Base-by-base conservation (phyloP, 1,140 invertebrate species). In the Ptiloglossa arizonensis region DNA sequence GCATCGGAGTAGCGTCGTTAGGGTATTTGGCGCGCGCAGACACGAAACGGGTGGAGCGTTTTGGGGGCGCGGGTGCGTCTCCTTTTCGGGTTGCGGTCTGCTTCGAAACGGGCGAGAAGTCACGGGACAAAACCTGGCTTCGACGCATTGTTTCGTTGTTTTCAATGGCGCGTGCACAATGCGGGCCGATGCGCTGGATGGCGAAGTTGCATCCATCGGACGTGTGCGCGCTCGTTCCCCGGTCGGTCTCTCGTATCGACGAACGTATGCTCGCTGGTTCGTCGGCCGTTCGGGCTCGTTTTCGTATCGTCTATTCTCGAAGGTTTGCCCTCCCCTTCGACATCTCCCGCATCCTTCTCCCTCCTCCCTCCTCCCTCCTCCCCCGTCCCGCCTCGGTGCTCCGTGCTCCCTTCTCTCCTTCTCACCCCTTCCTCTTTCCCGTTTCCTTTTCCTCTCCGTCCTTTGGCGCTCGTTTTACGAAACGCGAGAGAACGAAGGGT, bases 121-220 rank as follows among this genome's bases (percentile, higher is more conserved):
- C 82, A 79, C 79, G 69, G 79, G 81, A 87, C 86, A 83, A 87
- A 87, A 87, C 86, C 71, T 70, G 79, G 69, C 75, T 77, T 80
- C 81, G 73, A 66, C 77, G 69, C 75, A 87, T 87, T 87, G 86
- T 87, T 87, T 80, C 57, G 41, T 60, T 71, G 68, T 70, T 80
- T 85, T 87, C 86, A 87, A 87, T 87, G 83, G 83, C 79, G 79
- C 70, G 76, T 79, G 66, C 77, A 87, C 86, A 87, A 87, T 87
- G 70, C 81, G 56, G 57, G 76, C 66, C 56, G 64, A 60, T 60
- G 57, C 63, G 62, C 54, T n/a, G 74, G 66, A 60, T 77, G 71
- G 46, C 48, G 71, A 77, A 82, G 72, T 82, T 80, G 68, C 78
- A 77, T 85, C 72, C 81, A 80, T 80, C 77, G 81, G 62, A 80